phyloP scores from a whole-genome alignment of 2,797 vertebrate genomes.

The Lepilemur ruficaudatus region DNA sequence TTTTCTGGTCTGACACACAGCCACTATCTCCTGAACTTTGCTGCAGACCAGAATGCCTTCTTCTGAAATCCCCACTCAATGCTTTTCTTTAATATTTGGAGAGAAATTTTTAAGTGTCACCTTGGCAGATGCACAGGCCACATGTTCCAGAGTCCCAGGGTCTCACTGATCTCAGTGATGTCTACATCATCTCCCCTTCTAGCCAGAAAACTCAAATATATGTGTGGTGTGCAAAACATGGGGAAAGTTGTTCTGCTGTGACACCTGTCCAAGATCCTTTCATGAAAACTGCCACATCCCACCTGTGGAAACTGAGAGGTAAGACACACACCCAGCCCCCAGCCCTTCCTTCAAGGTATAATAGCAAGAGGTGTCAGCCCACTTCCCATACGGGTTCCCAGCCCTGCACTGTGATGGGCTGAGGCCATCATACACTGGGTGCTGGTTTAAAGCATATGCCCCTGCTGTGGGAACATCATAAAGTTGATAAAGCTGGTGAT shows the following conservation, averaged over 20 bases:
- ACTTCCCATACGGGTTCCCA: background rate
- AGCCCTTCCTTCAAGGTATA: background rate
- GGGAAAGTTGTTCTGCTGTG: background rate
- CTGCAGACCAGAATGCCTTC: background rate
- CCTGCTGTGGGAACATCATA: background rate
- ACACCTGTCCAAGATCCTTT: slow-evolving; percentile 61
- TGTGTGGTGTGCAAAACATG: slow-evolving; percentile 15
- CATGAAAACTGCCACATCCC: slow-evolving; percentile 69
- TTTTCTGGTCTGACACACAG: background rate
- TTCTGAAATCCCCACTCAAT: background rate
- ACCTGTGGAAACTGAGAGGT: background rate
- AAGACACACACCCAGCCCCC: background rate
- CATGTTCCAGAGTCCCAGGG: background rate
- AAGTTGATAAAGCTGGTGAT: background rate
- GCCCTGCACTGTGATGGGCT: background rate
- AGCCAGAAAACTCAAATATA: slow-evolving; percentile 43
- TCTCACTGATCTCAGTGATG: background rate
- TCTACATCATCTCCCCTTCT: slow-evolving; percentile 15
- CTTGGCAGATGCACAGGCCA: background rate
- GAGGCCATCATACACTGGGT: background rate
- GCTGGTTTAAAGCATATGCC: background rate
- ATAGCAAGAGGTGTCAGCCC: background rate
- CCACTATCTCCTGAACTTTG: background rate
- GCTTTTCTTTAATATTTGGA: background rate
- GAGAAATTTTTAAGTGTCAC: background rate